Evolutionary conservation across 1,140 invertebrate species (phyloP), one percentile per base, ranked within the genome.

Genomic region (Pemphigus obesinymphae): DNA sequence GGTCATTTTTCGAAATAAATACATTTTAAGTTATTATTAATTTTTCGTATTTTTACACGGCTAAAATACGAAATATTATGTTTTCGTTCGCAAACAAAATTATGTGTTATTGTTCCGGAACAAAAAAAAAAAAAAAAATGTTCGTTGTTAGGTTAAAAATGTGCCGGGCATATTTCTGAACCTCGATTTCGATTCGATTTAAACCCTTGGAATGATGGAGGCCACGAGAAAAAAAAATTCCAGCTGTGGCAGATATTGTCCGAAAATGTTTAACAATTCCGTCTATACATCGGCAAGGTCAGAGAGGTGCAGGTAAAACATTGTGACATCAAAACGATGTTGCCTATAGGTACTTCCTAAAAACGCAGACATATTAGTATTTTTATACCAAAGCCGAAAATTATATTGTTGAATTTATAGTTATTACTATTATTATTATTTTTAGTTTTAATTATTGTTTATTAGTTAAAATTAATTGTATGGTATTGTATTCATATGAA

Each of bases 91-190:
- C n/a, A n/a, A n/a, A n/a, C n/a, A n/a, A n/a, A n/a, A n/a, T n/a
- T n/a, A n/a, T n/a, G n/a, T n/a, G n/a, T n/a, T n/a, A n/a, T n/a
- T n/a, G n/a, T n/a, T n/a, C n/a, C n/a, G n/a, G n/a, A n/a, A n/a
- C n/a, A n/a, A n/a, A n/a, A n/a, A n/a, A n/a, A n/a, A n/a, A n/a
- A n/a, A n/a, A n/a, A n/a, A n/a, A n/a, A n/a, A n/a, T n/a, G n/a
- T n/a, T n/a, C n/a, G n/a, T n/a, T n/a, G n/a, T n/a, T n/a, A n/a
- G n/a, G n/a, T n/a, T n/a, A n/a, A n/a, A n/a, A n/a, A n/a, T n/a
- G n/a, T n/a, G n/a, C n/a, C n/a, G n/a, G n/a, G n/a, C n/a, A 70
- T 70, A 34, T 70, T 70, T 70, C 66, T 40, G 66, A 70, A 43
- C 66, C 66, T 70, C 66, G 40, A 70, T 34, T 70, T 15, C 37